phyloP scores from a whole-genome alignment of 92 coral and sea anemone genomes.

The Phenganax stokvisi region DNA sequence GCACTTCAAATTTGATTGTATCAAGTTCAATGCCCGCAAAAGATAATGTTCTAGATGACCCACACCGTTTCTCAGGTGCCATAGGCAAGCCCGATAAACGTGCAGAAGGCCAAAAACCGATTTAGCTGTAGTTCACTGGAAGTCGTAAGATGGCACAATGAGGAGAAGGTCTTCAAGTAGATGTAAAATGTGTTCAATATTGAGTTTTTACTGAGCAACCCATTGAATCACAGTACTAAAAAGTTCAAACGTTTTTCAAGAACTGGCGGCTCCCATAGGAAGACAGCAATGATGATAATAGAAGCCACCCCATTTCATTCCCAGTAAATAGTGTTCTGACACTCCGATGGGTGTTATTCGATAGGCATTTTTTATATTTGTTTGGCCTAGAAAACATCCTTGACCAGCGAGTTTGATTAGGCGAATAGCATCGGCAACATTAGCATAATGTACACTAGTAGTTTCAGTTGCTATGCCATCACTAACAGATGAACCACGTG shows the following conservation, averaged over 20 bases:
- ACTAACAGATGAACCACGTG: constrained; percentile 40
- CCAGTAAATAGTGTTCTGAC: constrained; percentile 33
- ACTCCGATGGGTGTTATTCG: constrained; percentile 45
- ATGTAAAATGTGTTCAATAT: constrained; percentile 23
- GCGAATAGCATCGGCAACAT: constrained; percentile 28
- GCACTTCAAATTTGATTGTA: constrained; percentile 49
- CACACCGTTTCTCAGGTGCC: constrained; percentile 36
- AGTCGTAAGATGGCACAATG: constrained; percentile 13
- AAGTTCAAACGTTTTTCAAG: constrained; percentile 31
- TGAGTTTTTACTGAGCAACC: constrained; percentile 28
- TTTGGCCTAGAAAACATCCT: constrained; percentile 45
- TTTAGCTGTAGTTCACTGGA: constrained; percentile 12
- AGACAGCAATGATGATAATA: constrained; percentile 40
- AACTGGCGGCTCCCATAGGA: constrained; percentile 39
- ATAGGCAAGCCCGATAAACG: constrained; percentile 42
- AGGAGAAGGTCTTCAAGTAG: constrained; percentile 52
- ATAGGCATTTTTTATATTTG: constrained; percentile 38
- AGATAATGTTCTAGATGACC: constrained; percentile 39
- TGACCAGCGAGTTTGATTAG: constrained; percentile 27
- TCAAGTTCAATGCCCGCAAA: constrained; percentile 61
- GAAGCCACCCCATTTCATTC: constrained; percentile 37
- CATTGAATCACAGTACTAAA: constrained; percentile 42
- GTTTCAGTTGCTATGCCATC: constrained; percentile 38
- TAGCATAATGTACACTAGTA: constrained; percentile 38
- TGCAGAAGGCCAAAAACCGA: constrained; percentile 37